Evolutionary conservation across 2,888 invertebrate genomes (phyloP).

Genomic region (Chouioia cunea): DNA sequence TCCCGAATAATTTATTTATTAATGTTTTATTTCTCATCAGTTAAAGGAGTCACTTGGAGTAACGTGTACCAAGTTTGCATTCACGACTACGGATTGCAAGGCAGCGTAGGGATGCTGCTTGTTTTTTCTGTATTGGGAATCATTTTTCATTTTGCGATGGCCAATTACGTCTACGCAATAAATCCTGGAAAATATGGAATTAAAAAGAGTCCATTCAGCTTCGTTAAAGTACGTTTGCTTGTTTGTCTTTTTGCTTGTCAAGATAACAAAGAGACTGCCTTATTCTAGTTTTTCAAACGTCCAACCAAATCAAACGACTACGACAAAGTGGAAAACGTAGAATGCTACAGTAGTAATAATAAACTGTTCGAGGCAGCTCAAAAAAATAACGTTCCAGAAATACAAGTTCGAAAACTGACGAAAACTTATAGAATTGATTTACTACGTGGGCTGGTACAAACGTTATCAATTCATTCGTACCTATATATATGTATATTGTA

Average conservation of each 20-base stretch:
- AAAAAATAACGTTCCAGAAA: constrained; percentile 62
- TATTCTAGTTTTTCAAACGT: constrained; percentile 2
- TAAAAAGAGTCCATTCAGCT: constrained; percentile 84
- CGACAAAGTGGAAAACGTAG: constrained; percentile 13
- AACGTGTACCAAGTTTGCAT: too few relatives aligned
- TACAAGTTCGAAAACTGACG: constrained; percentile 70
- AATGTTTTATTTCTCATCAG: too few relatives aligned
- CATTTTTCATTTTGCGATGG: constrained; percentile 78
- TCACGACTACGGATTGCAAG: too few relatives aligned
- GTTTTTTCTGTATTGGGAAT: constrained; percentile 78
- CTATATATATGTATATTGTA: not conserved
- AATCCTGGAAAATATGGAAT: constrained; percentile 88
- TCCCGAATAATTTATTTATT: too few relatives aligned
- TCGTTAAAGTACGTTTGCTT: constrained; percentile 49
- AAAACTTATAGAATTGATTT: constrained; percentile 62
- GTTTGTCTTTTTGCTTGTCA: not conserved
- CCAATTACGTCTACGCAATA: constrained; percentile 87
- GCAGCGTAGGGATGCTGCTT: constrained; percentile 76
- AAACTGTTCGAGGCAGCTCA: constrained; percentile 63
- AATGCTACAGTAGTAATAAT: not conserved
- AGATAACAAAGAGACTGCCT: not conserved
- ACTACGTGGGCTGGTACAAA: constrained; percentile 52
- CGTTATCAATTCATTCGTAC: too few relatives aligned
- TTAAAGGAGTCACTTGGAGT: too few relatives aligned
- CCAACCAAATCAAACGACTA: not conserved